Evolutionary conservation across 2,888 invertebrate species (phyloP).

Genomic region (Drosophila anomelani): DNA sequence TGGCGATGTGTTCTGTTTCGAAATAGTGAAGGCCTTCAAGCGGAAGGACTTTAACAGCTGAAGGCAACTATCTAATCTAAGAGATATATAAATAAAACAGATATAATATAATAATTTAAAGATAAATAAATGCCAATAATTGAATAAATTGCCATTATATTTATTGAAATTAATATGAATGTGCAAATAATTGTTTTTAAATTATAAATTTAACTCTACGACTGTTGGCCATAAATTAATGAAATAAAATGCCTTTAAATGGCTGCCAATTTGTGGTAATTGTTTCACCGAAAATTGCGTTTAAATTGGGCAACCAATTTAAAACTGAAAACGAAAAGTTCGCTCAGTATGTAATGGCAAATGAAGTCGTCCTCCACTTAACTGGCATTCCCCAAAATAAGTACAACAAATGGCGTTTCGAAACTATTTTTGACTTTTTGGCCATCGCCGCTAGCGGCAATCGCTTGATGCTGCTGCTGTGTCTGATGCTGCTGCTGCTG

Average conservation of each 20-base stretch:
- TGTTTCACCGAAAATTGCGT: not conserved
- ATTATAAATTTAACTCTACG: not conserved
- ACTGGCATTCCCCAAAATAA: slow-evolving; percentile 48
- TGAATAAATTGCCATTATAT: not conserved
- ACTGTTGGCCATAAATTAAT: not conserved
- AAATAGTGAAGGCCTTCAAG: slow-evolving; percentile 47
- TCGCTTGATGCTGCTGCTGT: slow-evolving; percentile 41
- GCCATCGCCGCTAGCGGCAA: slow-evolving; percentile 51
- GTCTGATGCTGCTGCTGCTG: slow-evolving; percentile 8
- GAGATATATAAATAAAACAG: not conserved
- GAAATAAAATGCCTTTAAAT: not conserved
- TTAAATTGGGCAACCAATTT: slow-evolving; percentile 13
- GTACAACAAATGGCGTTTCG: slow-evolving; percentile 72
- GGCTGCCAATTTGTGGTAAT: not conserved
- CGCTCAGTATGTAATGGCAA: slow-evolving; percentile 27
- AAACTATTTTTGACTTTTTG: slow-evolving; percentile 74
- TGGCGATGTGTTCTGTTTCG: slow-evolving; percentile 36
- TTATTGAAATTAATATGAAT: not conserved
- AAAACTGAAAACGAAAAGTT: slow-evolving; percentile 14
- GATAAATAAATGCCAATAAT: too few relatives aligned
- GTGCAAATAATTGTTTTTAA: not conserved
- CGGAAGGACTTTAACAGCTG: not conserved
- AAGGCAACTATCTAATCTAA: too few relatives aligned
- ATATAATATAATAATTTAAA: not conserved
- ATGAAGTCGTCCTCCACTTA: slow-evolving; percentile 37